Conservation (phyloP, 2,797 vertebrate species). For the Gobio occitaniae region DNA sequence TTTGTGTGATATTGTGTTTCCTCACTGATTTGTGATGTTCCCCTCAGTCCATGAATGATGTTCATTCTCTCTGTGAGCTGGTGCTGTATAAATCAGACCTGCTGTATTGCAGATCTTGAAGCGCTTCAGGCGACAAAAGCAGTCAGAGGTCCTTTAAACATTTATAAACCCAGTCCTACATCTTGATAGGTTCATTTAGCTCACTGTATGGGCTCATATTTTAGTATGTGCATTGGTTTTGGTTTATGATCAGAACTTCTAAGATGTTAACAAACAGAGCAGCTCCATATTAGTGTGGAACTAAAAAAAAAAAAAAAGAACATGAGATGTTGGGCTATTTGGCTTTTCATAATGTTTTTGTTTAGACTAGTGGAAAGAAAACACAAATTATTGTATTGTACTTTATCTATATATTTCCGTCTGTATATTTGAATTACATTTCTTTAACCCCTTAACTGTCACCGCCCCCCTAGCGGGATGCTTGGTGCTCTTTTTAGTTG, state of each 20-base stretch:
- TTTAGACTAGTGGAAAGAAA: too few relatives aligned
- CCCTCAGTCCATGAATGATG: not conserved
- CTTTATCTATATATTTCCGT: too few relatives aligned
- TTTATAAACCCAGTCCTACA: slow-evolving; percentile 10
- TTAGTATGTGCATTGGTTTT: not conserved
- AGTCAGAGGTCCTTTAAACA: slow-evolving; percentile 29
- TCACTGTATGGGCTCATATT: not conserved
- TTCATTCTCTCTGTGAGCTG: not conserved
- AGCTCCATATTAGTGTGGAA: not conserved
- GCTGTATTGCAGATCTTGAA: not conserved
- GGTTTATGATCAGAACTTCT: not conserved
- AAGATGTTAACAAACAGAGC: not conserved
- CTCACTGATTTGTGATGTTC: not conserved
- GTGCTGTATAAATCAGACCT: not conserved
- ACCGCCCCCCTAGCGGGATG: too few relatives aligned
- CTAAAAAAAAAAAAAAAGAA: too few relatives aligned
- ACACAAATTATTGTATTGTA: too few relatives aligned
- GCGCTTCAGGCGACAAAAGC: not conserved
- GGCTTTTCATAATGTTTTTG: too few relatives aligned
- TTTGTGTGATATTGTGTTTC: not conserved
- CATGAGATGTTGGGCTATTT: too few relatives aligned
- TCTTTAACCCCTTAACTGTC: too few relatives aligned
- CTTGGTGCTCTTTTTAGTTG: too few relatives aligned
- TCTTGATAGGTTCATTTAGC: not conserved
- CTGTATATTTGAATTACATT: too few relatives aligned